Base-by-base conservation (phyloP, 2,797 vertebrate genomes). In the Sebastes goodei region DNA sequence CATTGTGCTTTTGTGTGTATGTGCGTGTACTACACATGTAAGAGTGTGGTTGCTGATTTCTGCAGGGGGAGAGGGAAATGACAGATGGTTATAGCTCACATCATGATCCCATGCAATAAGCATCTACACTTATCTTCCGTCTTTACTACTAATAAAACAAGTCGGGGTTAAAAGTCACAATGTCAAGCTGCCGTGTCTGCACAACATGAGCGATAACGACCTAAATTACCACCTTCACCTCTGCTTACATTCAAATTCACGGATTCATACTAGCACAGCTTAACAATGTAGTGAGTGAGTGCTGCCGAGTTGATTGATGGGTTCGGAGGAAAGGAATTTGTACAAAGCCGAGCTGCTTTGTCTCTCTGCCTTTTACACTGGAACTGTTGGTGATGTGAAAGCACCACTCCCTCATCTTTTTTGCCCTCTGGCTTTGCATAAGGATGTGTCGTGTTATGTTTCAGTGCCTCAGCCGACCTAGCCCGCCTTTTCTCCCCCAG, bases 131-230 rank as follows among this genome's bases (percentile, higher is more conserved):
- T 21, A 60, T 82, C 60, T 72, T 65, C 60, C 0, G 2, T 71
- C 69, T 78, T 74, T 27, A 78, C 42, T 14, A 30, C 65, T 69
- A 82, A 79, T 71, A 86, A 82, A 92, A 90, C 74, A 83, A 75
- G 75, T 64, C 12, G 3, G 52, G 61, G 33, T 78, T 67, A 5
- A 76, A 70, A 71, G n/a, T 46, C 23, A 63, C 30, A 14, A 61
- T 6, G 21, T 66, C 5, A 30, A 57, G 33, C 42, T 78, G 60
- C 78, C 71, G 60, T 52, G 21, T 35, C 71, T 30, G 74, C 65
- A 73, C 61, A 75, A 67, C 60, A 64, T 14, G 30, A 67, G 62
- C 29, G 3, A 65, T 65, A 78, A 81, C 71, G 38, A 35, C 15
- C 11, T 63, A 17, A 74, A 87, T 88, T 52, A 72, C 20, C 56